phyloP scores from a whole-genome alignment of 1,140 invertebrate species.

The Lutraria rhynchaena region DNA sequence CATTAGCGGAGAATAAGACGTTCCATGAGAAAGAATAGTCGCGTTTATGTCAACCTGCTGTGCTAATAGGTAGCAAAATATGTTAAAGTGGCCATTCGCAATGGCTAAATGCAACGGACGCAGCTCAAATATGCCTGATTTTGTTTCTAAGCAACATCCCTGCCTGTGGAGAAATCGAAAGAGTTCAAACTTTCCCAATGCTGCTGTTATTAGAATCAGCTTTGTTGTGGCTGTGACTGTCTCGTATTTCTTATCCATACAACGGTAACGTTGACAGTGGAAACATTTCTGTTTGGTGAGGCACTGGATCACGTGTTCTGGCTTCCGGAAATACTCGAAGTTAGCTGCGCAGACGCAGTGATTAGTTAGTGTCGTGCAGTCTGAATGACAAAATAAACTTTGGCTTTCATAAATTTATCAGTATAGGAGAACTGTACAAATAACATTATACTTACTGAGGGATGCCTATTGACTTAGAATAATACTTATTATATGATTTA shows the following conservation, averaged over 20 bases:
- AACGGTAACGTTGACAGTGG: slow-evolving; percentile 51
- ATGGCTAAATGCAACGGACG: slow-evolving; percentile 54
- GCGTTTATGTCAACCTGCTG: slow-evolving; percentile 55
- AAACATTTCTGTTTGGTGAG: slow-evolving; percentile 49
- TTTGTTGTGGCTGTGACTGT: slow-evolving; percentile 42
- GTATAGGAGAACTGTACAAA: too few species aligned
- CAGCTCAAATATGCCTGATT: slow-evolving; percentile 50
- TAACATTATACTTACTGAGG: background rate
- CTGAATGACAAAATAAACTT: slow-evolving; percentile 33
- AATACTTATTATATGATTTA: background rate
- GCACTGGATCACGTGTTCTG: slow-evolving; percentile 47
- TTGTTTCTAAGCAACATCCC: slow-evolving; percentile 50
- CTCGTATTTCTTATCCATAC: slow-evolving; percentile 41
- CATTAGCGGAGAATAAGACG: slow-evolving; percentile 49
- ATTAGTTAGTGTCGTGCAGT: slow-evolving; percentile 51
- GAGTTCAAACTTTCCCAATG: slow-evolving; percentile 47
- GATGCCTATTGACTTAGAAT: background rate
- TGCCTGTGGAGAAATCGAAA: slow-evolving; percentile 38
- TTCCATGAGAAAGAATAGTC: slow-evolving; percentile 34
- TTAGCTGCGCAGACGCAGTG: slow-evolving; percentile 58
- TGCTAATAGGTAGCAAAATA: slow-evolving; percentile 45
- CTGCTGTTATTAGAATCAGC: slow-evolving; percentile 29
- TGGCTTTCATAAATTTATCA: too few species aligned
- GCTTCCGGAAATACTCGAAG: slow-evolving; percentile 57
- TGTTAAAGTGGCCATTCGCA: slow-evolving; percentile 48